Base-by-base conservation (phyloP, 2,113 vertebrate genomes). In the Atrichornis clamosus region DNA sequence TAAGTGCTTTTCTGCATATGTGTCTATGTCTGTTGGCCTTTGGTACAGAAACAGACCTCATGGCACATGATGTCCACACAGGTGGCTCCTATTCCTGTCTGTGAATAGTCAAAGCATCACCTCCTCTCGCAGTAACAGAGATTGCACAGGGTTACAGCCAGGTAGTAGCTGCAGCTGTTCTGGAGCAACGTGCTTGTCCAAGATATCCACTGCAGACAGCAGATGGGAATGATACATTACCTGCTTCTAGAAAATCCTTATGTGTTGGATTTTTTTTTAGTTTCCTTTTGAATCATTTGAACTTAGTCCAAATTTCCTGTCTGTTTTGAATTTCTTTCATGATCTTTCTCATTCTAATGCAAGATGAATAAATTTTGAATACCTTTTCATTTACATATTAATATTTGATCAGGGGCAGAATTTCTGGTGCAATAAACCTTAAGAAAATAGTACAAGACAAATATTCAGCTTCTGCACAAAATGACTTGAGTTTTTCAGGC, bases 261-360 rank as follows among this genome's bases (percentile, higher is more conserved):
- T 27, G 39, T 53, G 7, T 26, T 55, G 15, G 44, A 52, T 67
- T n/a, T 39, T 15, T 15, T 33, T 81, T 64, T 41, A 18, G 78
- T 82, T 87, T 82, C 24, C 28, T 70, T 84, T 85, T 59, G 35
- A 87, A 67, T 76, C 55, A 35, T 53, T 76, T 55, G 76, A 63
- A 52, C 20, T 70, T 52, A 46, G 37, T 91, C 8, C 10, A 88
- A 74, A 88, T 65, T 23, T 44, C 21, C 22, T 58, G 9, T 50
- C 75, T 95, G 68, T 64, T 96, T 93, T 78, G 56, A 78, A 81
- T 92, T 90, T 90, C 24, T 80, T 55, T 84, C 0, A 2, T 64
- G 27, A 75, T 60, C 41, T 59, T 70, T 91, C 80, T 80, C 28
- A 64, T 96, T 85, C 56, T 64, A 35, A 35, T 0, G 1, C 8